Evolutionary conservation across 1,140 invertebrate genomes (phyloP), one percentile per base, ranked within the genome.

Genomic region (Lanistes nyassanus): DNA sequence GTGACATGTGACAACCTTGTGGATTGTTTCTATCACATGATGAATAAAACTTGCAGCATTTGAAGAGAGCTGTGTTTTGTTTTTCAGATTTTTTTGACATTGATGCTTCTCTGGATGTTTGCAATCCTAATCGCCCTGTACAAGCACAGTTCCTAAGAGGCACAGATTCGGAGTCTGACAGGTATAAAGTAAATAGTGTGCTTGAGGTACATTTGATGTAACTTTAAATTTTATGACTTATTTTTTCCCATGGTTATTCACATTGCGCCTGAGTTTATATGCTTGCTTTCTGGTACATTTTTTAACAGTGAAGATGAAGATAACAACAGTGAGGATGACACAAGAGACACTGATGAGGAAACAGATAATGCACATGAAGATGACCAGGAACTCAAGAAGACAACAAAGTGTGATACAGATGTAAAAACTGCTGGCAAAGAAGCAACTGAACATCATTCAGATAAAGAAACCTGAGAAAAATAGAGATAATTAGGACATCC

Each of bases 101-200:
- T 60, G 84, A 86, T 69, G 65, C 82, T 42, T 79, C 78, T 62
- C 58, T 85, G 31, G 84, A 85, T 66, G 55, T 80, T 55, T 86
- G 76, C 69, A 88, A 88, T 74, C 87, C 86, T 67, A 88, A 88
- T 76, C 79, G 86, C 69, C 65, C 56, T 21, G 51, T 69, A 51
- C 51, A 78, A 34, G 75, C 71, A 19, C 80, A 77, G 78, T 79
- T 79, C 73, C 26, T 66, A 55, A 23, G 36, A 66, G 31, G 37
- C 23, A 64, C 58, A 51, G 31, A 47, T 56, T 37, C 19, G 37
- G 51, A 69, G 26, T 26, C 7, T 37, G 51, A 69, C 21, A 42
- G 65, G 58, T 58, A 58, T 37, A 19, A n/a, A 0, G 26, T n/a
- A n/a, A n/a, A n/a, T n/a, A n/a, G n/a, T 1, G 21, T 62, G 2